These are phyloP conservation scores for Siniperca undulata DNA, from an alignment of 2,797 vertebrate species.

Conservation along the genomic window DNA sequence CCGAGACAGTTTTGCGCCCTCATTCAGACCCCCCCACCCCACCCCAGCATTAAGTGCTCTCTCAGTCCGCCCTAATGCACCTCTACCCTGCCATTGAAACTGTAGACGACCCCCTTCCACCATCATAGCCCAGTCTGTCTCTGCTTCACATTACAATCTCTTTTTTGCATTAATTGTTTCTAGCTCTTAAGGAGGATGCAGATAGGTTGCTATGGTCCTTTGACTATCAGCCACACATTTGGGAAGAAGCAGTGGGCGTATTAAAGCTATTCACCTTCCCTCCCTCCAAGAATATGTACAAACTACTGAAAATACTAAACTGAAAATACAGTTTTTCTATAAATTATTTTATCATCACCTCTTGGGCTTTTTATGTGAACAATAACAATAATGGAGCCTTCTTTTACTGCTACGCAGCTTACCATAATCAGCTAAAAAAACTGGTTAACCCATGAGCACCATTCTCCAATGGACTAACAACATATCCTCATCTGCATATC, in stretches of 20 bases:
- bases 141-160: constrained; percentile 61
- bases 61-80: constrained; percentile 81
- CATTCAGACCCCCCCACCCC: constrained; percentile 51
- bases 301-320: background rate
- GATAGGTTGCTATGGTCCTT: constrained; percentile 33
- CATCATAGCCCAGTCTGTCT: constrained; percentile 38
- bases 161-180: constrained; percentile 74
- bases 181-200: constrained; percentile 45
- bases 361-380: background rate
- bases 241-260: constrained; percentile 27
- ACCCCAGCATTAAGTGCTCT: constrained; percentile 85
- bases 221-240: constrained; percentile 56
- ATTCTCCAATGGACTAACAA: background rate
- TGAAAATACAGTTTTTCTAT: constrained; percentile 8
- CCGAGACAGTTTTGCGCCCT: constrained; percentile 67
- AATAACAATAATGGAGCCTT: background rate
- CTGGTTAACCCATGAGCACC: background rate
- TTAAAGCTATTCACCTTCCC: constrained; percentile 22
- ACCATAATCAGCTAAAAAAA: background rate
- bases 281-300: constrained; percentile 4
- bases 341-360: background rate
- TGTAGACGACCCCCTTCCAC: constrained; percentile 58
- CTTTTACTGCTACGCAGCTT: background rate
- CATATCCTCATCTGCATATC: too few relatives aligned
- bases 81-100: constrained; percentile 66